Base-by-base conservation (phyloP, 2,113 vertebrate genomes). In the Melanerpes formicivorus region DNA sequence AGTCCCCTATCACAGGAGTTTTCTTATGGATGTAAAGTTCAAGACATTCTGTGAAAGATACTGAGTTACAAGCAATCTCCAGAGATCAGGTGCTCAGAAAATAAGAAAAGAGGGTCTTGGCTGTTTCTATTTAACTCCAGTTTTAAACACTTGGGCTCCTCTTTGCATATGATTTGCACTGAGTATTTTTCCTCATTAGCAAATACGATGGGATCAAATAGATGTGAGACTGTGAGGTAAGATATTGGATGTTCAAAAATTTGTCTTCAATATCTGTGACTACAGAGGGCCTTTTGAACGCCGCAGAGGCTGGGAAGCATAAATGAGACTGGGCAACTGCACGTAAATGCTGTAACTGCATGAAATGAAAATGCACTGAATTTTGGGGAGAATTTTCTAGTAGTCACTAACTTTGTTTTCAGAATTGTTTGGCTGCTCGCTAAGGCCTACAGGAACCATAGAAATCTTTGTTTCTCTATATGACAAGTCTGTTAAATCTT, bases 1-100 rank as follows among this genome's bases (percentile, higher is more conserved):
- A 30, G 6, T 7, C 10, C 18, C 30, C 9, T 72, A 11, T 27
- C 3, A 25, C 0, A 0, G 2, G 15, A 32, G 9, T 22, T 86
- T 59, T 26, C n/a, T 74, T 74, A 46, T 55, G n/a, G 32, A 77
- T 11, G 17, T 30, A 19, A 52, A 80, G 60, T 59, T 75, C 55
- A 40, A 66, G 56, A 34, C 6, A 8, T 3, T 3, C 10, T 50
- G 44, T 62, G 60, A 25, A 26, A 44, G 7, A 4, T 21, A 9
- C 7, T 32, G 59, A 69, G 23, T 64, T 72, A 60, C 5, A 21
- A 70, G 22, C 30, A 5, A 25, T 58, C 27, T 82, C 32, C 16
- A n/a, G 25, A 42, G 32, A 37, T 12, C 21, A 27, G 11, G 4
- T 55, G 4, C 40, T 32, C 74, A 54, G 52, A 6, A 32, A 74